Base-by-base conservation (phyloP, 1,140 invertebrate species). In the Myzus persicae region DNA sequence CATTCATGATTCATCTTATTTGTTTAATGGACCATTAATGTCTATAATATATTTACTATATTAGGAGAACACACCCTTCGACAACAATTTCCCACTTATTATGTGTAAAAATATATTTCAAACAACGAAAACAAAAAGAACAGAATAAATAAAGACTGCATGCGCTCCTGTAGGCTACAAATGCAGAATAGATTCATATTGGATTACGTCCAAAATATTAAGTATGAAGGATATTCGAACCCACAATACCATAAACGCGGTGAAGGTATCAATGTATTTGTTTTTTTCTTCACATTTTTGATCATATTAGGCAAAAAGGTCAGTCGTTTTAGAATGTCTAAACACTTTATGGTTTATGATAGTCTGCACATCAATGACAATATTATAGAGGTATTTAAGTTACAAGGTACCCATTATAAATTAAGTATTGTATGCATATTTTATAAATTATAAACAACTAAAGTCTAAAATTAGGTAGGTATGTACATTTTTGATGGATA, bases 241-340 rank as follows among this genome's bases (percentile, higher is more conserved):
- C 88, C 54, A 90, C 54, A 90, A 90, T 31, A 42, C 89, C 54
- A 90, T 90, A 90, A 90, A 90, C 6, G 54, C 18, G 44, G 89
- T 67, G 89, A 67, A 90, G 51, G 89, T 90, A 59, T 67, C 51
- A 18, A 18, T n/a, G 11, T 42, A 40, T 59, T 38, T 54, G n/a
- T 48, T 36, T 90, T 89, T 90, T 67, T 38, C 11, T 48, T 88
- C 82, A 48, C 36, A 89, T 90, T 90, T 90, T 90, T 90, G 54
- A 67, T 90, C 54, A 90, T 90, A 90, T 90, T 90, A 90, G 89
- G 89, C 38, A 90, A 59, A 89, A 90, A 90, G 89, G 89, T 90
- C 89, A 90, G 7, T 42, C 40, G 38, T 67, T 59, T 90, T 90
- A 67, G 89, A 90, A 90, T n/a, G 89, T 40, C 36, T 54, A n/a